phyloP scores from a whole-genome alignment of 2,888 invertebrate genomes.

The Drosophila multiciliata region DNA sequence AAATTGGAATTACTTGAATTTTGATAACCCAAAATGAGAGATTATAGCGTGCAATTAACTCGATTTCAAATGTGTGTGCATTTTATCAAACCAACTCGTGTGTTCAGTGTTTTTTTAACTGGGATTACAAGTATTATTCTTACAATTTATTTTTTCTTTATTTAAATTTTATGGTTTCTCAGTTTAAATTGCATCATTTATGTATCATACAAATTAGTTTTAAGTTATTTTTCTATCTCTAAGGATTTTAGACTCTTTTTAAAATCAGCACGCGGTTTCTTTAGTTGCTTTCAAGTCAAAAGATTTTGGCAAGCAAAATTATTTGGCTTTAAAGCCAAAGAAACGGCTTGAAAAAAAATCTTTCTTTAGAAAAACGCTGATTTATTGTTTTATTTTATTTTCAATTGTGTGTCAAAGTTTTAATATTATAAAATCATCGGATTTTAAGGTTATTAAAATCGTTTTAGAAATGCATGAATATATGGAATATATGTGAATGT shows the following conservation, averaged over 20 bases:
- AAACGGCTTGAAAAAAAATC: constrained; percentile 24
- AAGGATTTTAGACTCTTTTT: constrained; percentile 33
- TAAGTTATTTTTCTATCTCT: constrained; percentile 47
- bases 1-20: constrained; percentile 3
- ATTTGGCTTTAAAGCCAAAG: constrained; percentile 37
- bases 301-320: constrained; percentile 38
- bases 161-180: constrained; percentile 23
- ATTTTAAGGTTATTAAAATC: constrained; percentile 71
- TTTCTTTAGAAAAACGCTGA: constrained; percentile 35
- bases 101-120: constrained; percentile 48
- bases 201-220: constrained; percentile 46
- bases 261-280: constrained; percentile 52
- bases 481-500: constrained; percentile 47
- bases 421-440: constrained; percentile 84
- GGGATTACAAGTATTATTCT: constrained; percentile 34
- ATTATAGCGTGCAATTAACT: constrained; percentile 72
- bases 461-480: constrained; percentile 77
- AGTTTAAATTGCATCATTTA: constrained; percentile 40
- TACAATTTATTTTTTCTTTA: constrained; percentile 22
- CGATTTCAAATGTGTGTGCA: constrained; percentile 74
- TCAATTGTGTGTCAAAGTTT: constrained; percentile 83
- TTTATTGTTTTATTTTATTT: constrained; percentile 41
- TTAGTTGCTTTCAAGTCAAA: constrained; percentile 60
- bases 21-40: constrained; percentile 40
- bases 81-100: constrained; percentile 74